Percentiles rank a stretch among this genome's conserved stretches.
Evolutionary conservation across 2,888 invertebrate species (phyloP).

Genomic region (Hirtodrosophila histrioides): DNA sequence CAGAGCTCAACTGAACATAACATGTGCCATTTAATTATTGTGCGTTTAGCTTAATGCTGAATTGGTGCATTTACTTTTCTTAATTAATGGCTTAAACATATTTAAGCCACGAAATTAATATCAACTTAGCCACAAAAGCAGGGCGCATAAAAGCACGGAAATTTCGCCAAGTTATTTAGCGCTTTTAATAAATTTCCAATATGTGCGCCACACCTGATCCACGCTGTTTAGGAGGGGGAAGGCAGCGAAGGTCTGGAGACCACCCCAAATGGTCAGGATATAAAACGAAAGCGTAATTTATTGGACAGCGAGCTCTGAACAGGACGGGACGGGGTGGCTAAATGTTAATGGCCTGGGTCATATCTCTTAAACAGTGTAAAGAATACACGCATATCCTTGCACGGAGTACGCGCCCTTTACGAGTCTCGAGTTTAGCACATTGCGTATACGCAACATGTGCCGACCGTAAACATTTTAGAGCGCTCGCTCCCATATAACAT

Average conservation of each 20-base stretch:
- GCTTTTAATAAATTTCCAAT: conserved; percentile 69
- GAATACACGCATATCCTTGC: conserved; percentile 25
- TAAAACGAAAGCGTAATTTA: conserved; percentile 72
- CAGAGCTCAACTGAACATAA: too few relatives aligned
- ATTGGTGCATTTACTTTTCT: conserved; percentile 32
- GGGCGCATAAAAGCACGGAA: conserved; percentile 36
- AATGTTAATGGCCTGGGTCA: conserved; percentile 49
- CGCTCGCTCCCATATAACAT: conserved; percentile 40
- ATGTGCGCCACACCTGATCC: conserved; percentile 62
- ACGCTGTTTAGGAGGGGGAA: neutral
- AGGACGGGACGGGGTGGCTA: conserved; percentile 5
- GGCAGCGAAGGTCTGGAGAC: neutral
- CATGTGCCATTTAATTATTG: too few relatives aligned
- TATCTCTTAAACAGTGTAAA: conserved; percentile 59
- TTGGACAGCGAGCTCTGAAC: conserved; percentile 18
- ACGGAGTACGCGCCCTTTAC: conserved; percentile 54
- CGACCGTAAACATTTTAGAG: conserved; percentile 55
- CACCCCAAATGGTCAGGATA: conserved; percentile 44
- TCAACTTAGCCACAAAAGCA: conserved; percentile 44
- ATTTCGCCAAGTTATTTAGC: conserved; percentile 45
- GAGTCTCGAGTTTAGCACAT: conserved; percentile 45
- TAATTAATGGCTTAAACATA: conserved; percentile 18
- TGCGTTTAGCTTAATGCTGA: too few relatives aligned
- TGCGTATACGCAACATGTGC: conserved; percentile 66
- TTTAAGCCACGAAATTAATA: conserved; percentile 48